Evolutionary conservation across 1,140 invertebrate genomes (phyloP), one percentile per base, ranked within the genome.

Genomic region (Grapholita molesta): DNA sequence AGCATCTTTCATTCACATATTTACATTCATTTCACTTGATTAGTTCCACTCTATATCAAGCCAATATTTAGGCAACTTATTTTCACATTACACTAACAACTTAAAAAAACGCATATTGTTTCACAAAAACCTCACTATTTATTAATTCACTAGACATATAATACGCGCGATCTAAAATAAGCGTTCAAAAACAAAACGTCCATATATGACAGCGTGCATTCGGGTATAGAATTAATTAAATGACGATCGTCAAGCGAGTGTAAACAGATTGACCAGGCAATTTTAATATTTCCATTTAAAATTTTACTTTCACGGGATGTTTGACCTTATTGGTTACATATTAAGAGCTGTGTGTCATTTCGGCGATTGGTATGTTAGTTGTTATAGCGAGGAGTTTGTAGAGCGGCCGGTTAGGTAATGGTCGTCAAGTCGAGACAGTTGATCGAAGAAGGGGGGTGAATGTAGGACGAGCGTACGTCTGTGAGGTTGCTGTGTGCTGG

Each of bases 201-300:
- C 69, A 74, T 61, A 77, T 70, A 80, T 81, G 82, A 79, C 78
- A 78, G 72, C 66, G 70, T 73, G 79, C 75, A 79, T 84, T 84
- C 83, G 82, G 85, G 86, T 85, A 84, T 85, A 81, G 78, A 83
- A 88, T 88, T 90, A 86, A 87, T 88, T 85, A 83, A 85, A 85
- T 82, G 85, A 87, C 84, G 84, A 84, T 84, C 82, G 85, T 84
- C 81, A 83, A 70, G 72, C 83, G 76, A 84, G 72, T 85, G 83
- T 88, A 88, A 90, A 88, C 83, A 90, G 77, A 80, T 79, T 78
- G 78, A 77, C 78, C 74, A 81, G 79, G 80, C 82, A 70, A 84
- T 79, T 68, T 75, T 80, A 76, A 76, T 78, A 77, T 72, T 82
- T 70, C 77, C 66, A 67, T 77, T 64, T 21, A 67, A 55, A 68